These are phyloP conservation scores for Drosophila persimilis DNA, from an alignment of 1,140 invertebrate species.

Conservation along the genomic window DNA sequence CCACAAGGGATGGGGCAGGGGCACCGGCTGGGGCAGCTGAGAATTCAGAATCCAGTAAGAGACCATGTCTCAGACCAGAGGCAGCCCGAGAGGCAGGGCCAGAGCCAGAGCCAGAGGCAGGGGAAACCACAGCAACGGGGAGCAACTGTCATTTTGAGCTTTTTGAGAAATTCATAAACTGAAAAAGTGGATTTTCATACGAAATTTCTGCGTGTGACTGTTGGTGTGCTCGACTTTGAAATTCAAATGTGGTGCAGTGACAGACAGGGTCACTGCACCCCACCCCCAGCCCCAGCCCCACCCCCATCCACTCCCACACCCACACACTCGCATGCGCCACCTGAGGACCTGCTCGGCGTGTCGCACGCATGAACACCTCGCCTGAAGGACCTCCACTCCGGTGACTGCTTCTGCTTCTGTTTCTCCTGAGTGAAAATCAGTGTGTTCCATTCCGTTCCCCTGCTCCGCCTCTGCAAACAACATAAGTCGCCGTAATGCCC, in stretches of 20 bases:
- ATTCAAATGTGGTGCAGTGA: slow-evolving; percentile 74
- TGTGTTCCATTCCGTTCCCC: not conserved
- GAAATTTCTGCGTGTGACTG: slow-evolving; percentile 73
- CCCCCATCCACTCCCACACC: not conserved
- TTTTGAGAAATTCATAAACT: slow-evolving; percentile 81
- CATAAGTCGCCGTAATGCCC: slow-evolving; percentile 80
- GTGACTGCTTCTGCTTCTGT: slow-evolving; percentile 1
- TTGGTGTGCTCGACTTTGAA: slow-evolving; percentile 56
- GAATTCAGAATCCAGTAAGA: slow-evolving; percentile 3
- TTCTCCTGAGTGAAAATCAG: slow-evolving; percentile 38
- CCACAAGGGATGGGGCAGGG: slow-evolving; percentile 22
- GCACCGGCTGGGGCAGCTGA: slow-evolving; percentile 6
- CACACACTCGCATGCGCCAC: slow-evolving; percentile 5
- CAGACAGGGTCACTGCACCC: slow-evolving; percentile 31
- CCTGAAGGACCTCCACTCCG: slow-evolving; percentile 44
- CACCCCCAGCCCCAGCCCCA: not conserved
- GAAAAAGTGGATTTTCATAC: slow-evolving; percentile 81
- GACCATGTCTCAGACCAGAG: slow-evolving; percentile 1
- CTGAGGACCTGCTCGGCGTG: slow-evolving; percentile 57
- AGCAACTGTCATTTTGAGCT: slow-evolving; percentile 73
- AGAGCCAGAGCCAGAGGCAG: not conserved
- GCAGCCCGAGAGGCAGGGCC: not conserved
- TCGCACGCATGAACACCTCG: slow-evolving; percentile 78
- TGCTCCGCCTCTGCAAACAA: slow-evolving; percentile 51
- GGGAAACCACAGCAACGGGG: slow-evolving; percentile 32